Conservation (phyloP, 2,113 vertebrate species). For the Lipotes vexillifer region DNA sequence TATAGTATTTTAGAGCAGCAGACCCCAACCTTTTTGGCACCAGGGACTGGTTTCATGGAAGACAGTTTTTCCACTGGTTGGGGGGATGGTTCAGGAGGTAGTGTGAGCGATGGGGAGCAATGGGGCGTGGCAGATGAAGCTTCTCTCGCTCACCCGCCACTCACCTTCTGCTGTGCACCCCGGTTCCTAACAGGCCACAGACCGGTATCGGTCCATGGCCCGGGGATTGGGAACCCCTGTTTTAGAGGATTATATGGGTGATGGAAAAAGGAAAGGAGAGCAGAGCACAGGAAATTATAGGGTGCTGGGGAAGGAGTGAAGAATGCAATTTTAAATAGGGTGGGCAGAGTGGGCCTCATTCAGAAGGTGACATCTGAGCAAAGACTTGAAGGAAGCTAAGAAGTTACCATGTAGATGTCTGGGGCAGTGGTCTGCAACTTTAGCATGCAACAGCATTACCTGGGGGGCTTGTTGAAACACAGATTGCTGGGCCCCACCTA, state of each 20-base stretch:
- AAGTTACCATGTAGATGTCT: neutral
- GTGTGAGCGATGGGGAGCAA: too few species aligned
- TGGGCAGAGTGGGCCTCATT: neutral
- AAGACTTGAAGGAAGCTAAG: neutral
- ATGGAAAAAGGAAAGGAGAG: neutral
- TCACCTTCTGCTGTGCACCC: too few species aligned
- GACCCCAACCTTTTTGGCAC: too few species aligned
- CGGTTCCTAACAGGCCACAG: too few species aligned
- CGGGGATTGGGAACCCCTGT: too few species aligned
- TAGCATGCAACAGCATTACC: neutral
- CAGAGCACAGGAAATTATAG: neutral
- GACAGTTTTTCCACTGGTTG: too few species aligned
- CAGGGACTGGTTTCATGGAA: too few species aligned
- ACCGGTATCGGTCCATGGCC: too few species aligned
- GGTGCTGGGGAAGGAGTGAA: neutral
- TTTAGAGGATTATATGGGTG: neutral
- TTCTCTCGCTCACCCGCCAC: rapidly evolving
- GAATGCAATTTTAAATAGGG: neutral
- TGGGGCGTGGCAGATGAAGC: too few species aligned
- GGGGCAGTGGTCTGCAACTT: neutral
- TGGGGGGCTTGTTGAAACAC: neutral
- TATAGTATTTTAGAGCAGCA: neutral
- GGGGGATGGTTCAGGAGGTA: too few species aligned
- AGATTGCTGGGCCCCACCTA: neutral
- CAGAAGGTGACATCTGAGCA: neutral